Evolutionary conservation across 1,140 invertebrate species (phyloP).

Genomic region (Schlechtendalia chinensis): DNA sequence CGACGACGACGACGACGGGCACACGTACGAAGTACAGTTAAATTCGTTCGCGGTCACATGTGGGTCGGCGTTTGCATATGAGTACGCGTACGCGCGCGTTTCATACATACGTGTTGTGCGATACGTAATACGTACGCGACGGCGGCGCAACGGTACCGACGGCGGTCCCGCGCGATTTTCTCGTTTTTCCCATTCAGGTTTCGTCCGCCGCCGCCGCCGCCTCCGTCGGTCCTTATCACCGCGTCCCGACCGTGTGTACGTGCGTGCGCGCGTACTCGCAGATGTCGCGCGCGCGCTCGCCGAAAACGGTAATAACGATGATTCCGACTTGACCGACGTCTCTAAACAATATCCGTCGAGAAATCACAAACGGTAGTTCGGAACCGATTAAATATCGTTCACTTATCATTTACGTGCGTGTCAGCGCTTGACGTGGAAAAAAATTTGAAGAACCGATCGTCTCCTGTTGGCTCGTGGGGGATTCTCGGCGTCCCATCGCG

Average conservation of each 20-base stretch:
- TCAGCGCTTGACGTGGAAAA: no score
- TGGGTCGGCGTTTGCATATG: slow-evolving; percentile 38
- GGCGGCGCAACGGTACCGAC: slow-evolving; percentile 40
- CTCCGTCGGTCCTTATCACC: slow-evolving; percentile 3
- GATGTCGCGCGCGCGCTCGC: not conserved
- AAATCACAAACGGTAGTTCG: no score
- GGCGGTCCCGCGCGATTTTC: slow-evolving; percentile 26
- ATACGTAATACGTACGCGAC: no score
- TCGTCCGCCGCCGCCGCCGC: not conserved
- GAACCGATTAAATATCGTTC: no score
- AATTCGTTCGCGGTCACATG: slow-evolving; percentile 45
- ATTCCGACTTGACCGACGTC: no score
- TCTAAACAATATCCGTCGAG: no score
- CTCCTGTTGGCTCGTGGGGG: no score
- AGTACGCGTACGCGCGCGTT: not conserved
- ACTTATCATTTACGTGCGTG: no score
- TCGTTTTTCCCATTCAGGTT: slow-evolving; percentile 45
- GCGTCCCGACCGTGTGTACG: not conserved
- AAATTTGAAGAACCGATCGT: no score
- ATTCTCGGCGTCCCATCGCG: no score
- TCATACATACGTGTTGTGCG: no score
- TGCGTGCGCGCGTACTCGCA: slow-evolving; percentile 9
- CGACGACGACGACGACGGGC: not conserved
- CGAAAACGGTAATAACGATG: slow-evolving; percentile 20
- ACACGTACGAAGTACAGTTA: slow-evolving; percentile 47